Percentiles rank a stretch among this genome's conserved stretches.
These are phyloP conservation scores for Tetragnatha montana DNA, from an alignment of 2,888 invertebrate species.

Conservation along the genomic window DNA sequence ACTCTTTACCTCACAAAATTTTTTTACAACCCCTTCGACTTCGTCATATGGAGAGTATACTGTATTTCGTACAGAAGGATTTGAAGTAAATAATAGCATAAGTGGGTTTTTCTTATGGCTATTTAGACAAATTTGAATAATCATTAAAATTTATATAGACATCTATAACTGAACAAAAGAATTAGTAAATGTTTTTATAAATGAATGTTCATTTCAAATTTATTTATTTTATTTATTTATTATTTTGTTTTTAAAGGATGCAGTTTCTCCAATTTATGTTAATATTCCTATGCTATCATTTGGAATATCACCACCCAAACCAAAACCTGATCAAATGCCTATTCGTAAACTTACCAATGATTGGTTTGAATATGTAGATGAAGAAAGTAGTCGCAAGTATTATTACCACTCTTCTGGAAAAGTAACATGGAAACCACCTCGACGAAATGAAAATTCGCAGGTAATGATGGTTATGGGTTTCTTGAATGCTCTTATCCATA, in stretches of 20 bases:
- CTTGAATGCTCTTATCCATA: no score
- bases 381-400: slow-evolving; percentile 74
- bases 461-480: slow-evolving; percentile 3
- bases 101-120: no score
- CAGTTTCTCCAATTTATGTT: slow-evolving; percentile 62
- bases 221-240: not conserved
- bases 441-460: slow-evolving; percentile 70
- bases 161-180: no score
- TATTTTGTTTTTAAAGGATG: slow-evolving; percentile 42
- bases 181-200: no score
- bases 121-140: no score
- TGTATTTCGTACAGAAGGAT: no score
- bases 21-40: no score
- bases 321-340: slow-evolving; percentile 59
- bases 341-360: slow-evolving; percentile 72
- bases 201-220: not conserved
- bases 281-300: slow-evolving; percentile 60
- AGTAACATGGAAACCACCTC: slow-evolving; percentile 77
- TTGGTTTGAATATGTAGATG: slow-evolving; percentile 76
- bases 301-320: slow-evolving; percentile 67
- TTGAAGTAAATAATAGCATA: no score
- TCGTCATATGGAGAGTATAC: no score
- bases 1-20: no score
- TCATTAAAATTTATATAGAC: no score
- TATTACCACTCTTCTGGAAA: slow-evolving; percentile 76